These are phyloP conservation scores for Neoseiulus cucumeris DNA, from an alignment of 1,140 invertebrate genomes.

Conservation along the genomic window DNA sequence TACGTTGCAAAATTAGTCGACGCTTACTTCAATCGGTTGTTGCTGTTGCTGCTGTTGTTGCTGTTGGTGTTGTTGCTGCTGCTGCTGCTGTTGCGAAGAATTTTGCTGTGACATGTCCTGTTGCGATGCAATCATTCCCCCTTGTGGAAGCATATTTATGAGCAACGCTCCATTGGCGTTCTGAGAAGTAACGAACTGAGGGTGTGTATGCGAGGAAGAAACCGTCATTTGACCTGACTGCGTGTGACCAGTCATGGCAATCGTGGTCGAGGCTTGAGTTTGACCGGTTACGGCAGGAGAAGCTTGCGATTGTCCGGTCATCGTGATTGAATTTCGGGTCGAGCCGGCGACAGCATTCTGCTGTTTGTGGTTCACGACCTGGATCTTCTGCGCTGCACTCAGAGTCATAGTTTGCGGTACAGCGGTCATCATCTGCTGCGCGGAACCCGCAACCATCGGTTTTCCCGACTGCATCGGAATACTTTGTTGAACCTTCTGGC, in stretches of 20 bases:
- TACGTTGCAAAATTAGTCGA: too few relatives aligned
- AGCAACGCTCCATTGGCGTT: neutral
- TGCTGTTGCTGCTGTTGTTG: neutral
- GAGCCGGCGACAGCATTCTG: too few relatives aligned
- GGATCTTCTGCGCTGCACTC: too few relatives aligned
- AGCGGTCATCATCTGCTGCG: neutral
- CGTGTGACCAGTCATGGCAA: too few relatives aligned
- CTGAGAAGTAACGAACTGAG: neutral
- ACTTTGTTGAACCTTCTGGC: neutral
- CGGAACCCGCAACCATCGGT: neutral
- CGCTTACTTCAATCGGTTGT: too few relatives aligned
- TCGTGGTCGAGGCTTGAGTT: too few relatives aligned
- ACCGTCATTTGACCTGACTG: neutral
- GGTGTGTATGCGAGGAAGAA: neutral
- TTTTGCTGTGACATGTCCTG: neutral
- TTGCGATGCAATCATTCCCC: neutral
- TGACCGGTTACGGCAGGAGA: neutral
- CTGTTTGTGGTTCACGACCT: too few relatives aligned
- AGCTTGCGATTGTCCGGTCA: neutral
- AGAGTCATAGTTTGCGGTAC: neutral
- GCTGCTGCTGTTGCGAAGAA: neutral
- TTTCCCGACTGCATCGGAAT: neutral
- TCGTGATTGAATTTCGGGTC: too few relatives aligned
- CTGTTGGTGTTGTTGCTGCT: neutral
- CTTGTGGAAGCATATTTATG: neutral